phyloP scores from a whole-genome alignment of 2,797 vertebrate species.

The Varecia variegata region DNA sequence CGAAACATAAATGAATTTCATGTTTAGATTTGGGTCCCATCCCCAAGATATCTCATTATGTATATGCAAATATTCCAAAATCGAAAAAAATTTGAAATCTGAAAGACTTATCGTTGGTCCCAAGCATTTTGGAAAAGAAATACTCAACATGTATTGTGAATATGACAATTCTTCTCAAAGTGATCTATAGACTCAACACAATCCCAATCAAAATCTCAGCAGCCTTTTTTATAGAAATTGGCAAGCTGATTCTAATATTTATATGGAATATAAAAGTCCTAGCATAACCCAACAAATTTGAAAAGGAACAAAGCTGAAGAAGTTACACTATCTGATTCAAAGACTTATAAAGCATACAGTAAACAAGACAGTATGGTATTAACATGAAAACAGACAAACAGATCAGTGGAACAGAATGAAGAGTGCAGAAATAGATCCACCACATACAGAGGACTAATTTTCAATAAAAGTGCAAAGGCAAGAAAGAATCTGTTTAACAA shows the following conservation, averaged over 20 bases:
- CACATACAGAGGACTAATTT: neutral
- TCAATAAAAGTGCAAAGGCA: neutral
- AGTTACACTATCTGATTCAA: neutral
- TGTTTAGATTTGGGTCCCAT: neutral
- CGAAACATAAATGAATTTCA: neutral
- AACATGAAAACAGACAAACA: neutral
- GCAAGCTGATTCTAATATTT: neutral
- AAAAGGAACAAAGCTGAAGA: neutral
- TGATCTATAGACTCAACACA: neutral
- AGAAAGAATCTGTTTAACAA: neutral
- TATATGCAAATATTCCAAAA: neutral
- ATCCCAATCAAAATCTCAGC: neutral
- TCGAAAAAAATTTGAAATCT: neutral
- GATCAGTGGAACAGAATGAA: neutral
- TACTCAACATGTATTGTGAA: neutral
- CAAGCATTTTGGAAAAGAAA: neutral
- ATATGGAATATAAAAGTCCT: neutral
- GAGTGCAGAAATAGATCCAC: neutral
- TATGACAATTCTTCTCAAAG: neutral
- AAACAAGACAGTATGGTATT: neutral
- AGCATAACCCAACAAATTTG: neutral
- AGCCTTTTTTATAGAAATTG: neutral
- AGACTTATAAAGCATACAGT: neutral
- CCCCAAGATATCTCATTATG: neutral
- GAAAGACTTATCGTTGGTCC: neutral